Conservation (phyloP, 2,113 vertebrate species). For the Gila orcuttii region DNA sequence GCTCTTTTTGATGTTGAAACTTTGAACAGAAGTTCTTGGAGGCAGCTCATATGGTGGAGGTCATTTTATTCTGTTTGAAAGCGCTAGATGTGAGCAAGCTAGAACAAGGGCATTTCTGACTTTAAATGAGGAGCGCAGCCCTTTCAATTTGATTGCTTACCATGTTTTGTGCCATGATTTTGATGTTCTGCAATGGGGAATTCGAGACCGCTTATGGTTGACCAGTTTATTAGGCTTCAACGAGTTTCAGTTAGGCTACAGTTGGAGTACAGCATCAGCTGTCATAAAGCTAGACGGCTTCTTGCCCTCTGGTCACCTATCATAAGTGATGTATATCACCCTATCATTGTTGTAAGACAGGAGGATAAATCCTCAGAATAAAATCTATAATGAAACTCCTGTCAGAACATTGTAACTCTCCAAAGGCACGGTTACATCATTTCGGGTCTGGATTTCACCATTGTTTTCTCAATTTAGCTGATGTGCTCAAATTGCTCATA, state of each 20-base stretch:
- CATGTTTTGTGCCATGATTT: conserved; percentile 3
- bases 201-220: conserved; percentile 11
- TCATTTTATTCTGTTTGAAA: conserved; percentile 20
- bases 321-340: conserved; percentile 51
- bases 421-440: conserved; percentile 51
- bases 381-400: conserved; percentile 55
- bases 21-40: conserved; percentile 35
- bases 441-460: conserved; percentile 45
- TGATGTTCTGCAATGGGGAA: conserved; percentile 7
- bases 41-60: conserved; percentile 19
- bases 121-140: background rate
- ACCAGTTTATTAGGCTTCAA: conserved; percentile 19
- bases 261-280: conserved; percentile 13
- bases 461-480: conserved; percentile 40
- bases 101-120: conserved; percentile 19
- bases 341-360: conserved; percentile 40
- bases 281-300: conserved; percentile 24
- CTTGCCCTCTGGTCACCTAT: conserved; percentile 43
- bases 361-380: conserved; percentile 54
- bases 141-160: background rate
- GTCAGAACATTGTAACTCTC: conserved; percentile 51
- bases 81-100: background rate
- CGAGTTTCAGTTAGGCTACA: background rate
- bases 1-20: conserved; percentile 38
- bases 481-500: conserved; percentile 43